Percentiles rank a stretch among this genome's conserved stretches.
Evolutionary conservation across 2,113 vertebrate species (phyloP).

Genomic region (Leiothrix lutea): DNA sequence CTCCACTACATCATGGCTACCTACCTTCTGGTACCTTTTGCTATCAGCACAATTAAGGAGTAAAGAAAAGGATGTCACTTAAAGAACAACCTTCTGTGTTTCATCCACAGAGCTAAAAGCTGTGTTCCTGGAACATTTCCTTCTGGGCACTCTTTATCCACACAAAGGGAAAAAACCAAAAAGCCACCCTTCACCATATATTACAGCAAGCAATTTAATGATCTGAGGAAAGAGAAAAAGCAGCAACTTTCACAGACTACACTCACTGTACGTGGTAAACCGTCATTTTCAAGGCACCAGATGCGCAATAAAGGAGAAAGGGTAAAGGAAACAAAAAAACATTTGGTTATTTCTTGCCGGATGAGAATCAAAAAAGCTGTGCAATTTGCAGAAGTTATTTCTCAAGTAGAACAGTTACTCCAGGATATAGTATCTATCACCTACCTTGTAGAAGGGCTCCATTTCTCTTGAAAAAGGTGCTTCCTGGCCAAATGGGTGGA

Average conservation of each 20-base stretch:
- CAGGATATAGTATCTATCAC: neutral
- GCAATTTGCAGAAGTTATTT: neutral
- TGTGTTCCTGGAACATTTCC: neutral
- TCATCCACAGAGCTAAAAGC: neutral
- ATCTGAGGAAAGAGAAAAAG: neutral
- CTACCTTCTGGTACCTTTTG: neutral
- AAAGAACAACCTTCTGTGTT: neutral
- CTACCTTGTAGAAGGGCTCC: slow-evolving; percentile 97
- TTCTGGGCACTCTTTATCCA: neutral
- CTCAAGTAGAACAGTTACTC: neutral
- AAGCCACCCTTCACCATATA: neutral
- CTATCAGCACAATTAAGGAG: neutral
- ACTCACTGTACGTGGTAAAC: neutral
- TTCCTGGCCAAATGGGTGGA: slow-evolving; percentile 96
- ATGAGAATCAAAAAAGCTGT: neutral
- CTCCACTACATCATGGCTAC: neutral
- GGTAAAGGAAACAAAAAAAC: slow-evolving; percentile 17
- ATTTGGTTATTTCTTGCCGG: neutral
- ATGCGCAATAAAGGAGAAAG: neutral
- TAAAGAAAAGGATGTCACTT: neutral
- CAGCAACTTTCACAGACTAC: slow-evolving; percentile 11
- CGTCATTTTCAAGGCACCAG: slow-evolving; percentile 15
- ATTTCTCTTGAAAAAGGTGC: slow-evolving; percentile 96
- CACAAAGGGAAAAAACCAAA: neutral
- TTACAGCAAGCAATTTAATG: neutral